Conservation (phyloP, 2,113 vertebrate genomes). For the Myiagra hebetior region DNA sequence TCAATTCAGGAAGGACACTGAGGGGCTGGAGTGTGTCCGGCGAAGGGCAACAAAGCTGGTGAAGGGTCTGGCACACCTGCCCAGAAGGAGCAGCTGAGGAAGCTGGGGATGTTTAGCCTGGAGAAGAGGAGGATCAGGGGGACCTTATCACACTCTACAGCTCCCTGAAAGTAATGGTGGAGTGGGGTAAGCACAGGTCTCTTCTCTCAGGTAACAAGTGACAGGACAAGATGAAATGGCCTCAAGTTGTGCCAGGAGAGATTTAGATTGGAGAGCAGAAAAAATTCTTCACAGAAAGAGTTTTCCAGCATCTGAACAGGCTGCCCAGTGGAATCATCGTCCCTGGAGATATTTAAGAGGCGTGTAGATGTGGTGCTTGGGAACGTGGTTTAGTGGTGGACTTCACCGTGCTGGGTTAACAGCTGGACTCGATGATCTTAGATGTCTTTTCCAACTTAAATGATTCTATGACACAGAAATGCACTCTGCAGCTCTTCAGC, state of each 20-base stretch:
- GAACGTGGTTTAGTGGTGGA: neutral
- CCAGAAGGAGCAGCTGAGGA: rapidly evolving
- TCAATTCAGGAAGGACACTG: neutral
- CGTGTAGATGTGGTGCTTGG: neutral
- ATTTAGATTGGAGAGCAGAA: neutral
- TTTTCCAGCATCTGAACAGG: neutral
- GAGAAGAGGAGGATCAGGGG: neutral
- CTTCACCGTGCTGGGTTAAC: neutral
- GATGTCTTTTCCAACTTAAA: neutral
- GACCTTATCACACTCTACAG: neutral
- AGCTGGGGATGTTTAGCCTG: neutral
- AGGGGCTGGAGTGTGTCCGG: rapidly evolving
- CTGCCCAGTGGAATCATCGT: neutral
- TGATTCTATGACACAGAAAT: neutral
- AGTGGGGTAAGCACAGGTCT: too few relatives aligned
- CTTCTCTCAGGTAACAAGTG: neutral
- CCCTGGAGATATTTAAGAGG: neutral
- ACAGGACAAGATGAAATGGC: neutral
- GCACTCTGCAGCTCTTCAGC: neutral
- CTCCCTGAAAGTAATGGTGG: neutral
- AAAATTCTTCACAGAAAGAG: neutral
- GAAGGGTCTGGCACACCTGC: neutral
- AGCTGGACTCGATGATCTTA: neutral
- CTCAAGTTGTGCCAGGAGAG: neutral
- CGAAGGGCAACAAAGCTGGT: neutral